phyloP scores from a whole-genome alignment of 2,888 invertebrate species.

The Creontiades dilutus region DNA sequence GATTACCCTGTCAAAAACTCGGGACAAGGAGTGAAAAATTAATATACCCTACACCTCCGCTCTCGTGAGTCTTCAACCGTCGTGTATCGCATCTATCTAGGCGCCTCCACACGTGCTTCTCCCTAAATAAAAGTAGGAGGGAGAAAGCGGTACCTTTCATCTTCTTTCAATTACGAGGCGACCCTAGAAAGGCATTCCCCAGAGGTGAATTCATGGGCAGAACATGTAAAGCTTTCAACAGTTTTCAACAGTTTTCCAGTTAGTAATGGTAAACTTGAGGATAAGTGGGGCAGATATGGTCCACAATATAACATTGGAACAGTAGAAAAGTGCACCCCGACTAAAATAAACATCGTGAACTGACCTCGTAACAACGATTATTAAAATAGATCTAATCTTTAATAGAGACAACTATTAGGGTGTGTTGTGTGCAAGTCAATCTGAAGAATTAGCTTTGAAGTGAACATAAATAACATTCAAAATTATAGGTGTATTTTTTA shows the following conservation, averaged over 20 bases:
- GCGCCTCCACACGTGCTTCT: background rate
- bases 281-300: background rate
- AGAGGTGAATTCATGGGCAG: no score
- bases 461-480: no score
- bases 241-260: background rate
- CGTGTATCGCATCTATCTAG: background rate
- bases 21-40: slow-evolving; percentile 65
- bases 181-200: background rate
- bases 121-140: background rate
- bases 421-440: no score
- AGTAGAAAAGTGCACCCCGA: no score
- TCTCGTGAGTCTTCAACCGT: slow-evolving; percentile 11
- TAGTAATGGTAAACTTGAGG: background rate
- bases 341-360: no score
- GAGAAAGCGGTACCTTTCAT: background rate
- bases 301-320: no score
- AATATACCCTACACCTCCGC: slow-evolving; percentile 47
- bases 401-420: no score
- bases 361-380: no score
- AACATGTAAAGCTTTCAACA: background rate
- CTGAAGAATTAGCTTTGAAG: no score
- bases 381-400: no score
- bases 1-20: slow-evolving; percentile 62
- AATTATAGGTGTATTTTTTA: no score
- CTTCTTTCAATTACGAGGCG: slow-evolving; percentile 2